These are phyloP conservation scores for Sebastes jordani DNA, from an alignment of 2,797 vertebrate genomes.

Conservation along the genomic window DNA sequence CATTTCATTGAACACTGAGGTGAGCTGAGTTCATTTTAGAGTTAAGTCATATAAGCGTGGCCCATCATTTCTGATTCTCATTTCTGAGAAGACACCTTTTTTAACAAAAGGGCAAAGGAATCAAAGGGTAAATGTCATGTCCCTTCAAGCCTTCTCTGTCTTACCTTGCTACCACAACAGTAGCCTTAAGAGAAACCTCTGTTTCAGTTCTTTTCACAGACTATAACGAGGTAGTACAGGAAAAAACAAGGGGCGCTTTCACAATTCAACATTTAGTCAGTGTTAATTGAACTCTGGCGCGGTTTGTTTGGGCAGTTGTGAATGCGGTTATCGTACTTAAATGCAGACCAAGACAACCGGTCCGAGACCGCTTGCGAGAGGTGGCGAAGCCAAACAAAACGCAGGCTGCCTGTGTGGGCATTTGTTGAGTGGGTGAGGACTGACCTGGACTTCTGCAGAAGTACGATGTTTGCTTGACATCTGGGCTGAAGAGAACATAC, in stretches of 20 bases:
- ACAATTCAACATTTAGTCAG: not conserved
- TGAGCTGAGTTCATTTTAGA: conserved; percentile 5
- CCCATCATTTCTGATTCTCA: not conserved
- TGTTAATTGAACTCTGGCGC: not conserved
- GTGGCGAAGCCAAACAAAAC: too few relatives aligned
- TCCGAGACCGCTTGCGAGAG: too few relatives aligned
- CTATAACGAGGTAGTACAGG: not conserved
- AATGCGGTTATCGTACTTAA: too few relatives aligned
- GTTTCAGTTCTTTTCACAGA: not conserved
- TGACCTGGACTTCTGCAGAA: too few relatives aligned
- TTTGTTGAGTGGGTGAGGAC: too few relatives aligned
- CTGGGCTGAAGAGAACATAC: too few relatives aligned
- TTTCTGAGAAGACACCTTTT: conserved; percentile 10
- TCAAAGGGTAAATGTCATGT: not conserved
- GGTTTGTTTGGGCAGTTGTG: not conserved
- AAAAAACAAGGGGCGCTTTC: not conserved
- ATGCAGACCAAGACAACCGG: too few relatives aligned
- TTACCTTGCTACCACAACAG: not conserved
- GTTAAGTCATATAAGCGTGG: conserved; percentile 11
- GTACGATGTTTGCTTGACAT: too few relatives aligned
- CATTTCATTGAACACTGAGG: conserved; percentile 17
- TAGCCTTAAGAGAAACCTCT: not conserved
- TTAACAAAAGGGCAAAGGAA: not conserved
- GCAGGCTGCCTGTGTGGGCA: too few relatives aligned
- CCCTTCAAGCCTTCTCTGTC: not conserved